These are phyloP conservation scores for Drosophila arawakana DNA, from an alignment of 1,140 invertebrate species.

Conservation along the genomic window DNA sequence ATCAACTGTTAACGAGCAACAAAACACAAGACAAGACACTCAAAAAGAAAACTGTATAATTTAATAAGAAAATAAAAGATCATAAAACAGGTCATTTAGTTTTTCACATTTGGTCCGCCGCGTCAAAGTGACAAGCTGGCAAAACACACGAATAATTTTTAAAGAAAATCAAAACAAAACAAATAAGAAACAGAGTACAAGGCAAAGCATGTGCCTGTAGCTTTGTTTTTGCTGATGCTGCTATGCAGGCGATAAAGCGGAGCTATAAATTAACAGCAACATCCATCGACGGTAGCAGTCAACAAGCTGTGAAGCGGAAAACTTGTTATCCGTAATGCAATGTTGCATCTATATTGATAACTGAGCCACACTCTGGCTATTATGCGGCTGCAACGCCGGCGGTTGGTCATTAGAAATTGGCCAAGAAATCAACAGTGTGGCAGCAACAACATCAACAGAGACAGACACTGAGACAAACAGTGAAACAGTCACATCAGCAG, in stretches of 20 bases:
- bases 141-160: conserved; percentile 48
- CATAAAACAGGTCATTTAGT: conserved; percentile 47
- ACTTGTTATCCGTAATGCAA: conserved; percentile 33
- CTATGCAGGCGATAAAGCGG: conserved; percentile 35
- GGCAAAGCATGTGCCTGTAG: conserved; percentile 20
- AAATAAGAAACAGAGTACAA: conserved; percentile 46
- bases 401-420: conserved; percentile 72
- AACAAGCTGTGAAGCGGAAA: conserved; percentile 42
- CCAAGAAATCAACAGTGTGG: conserved; percentile 72
- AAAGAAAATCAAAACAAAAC: conserved; percentile 42
- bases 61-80: conserved; percentile 20
- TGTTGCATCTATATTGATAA: conserved; percentile 41
- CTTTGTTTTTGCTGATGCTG: conserved; percentile 8
- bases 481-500: conserved; percentile 32
- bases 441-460: conserved; percentile 33
- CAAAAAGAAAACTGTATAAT: conserved; percentile 9
- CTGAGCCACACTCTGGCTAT: conserved; percentile 35
- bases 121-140: conserved; percentile 59
- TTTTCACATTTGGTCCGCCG: conserved; percentile 43
- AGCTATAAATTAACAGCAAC: conserved; percentile 69
- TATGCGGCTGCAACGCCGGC: conserved; percentile 50
- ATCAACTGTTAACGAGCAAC: conserved; percentile 45
- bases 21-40: neutral
- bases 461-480: conserved; percentile 33
- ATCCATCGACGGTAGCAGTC: conserved; percentile 14